Conservation (phyloP, 2,888 invertebrate species). For the Geotrupes spiniger region DNA sequence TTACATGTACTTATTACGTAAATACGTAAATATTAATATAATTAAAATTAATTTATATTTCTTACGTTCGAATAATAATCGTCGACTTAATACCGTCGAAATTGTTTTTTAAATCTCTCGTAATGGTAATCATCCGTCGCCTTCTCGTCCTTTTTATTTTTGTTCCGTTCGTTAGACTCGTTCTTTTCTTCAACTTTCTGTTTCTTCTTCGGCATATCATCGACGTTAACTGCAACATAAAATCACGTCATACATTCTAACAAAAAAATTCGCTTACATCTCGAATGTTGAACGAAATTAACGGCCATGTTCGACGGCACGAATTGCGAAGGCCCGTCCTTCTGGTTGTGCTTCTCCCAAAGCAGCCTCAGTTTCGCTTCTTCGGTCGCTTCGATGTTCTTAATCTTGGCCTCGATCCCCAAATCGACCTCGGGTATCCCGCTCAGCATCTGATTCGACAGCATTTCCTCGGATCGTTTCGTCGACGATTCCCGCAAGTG, state of each 20-base stretch:
- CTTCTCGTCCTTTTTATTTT: slow-evolving; percentile 81
- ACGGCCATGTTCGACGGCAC: slow-evolving; percentile 98
- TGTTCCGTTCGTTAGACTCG: slow-evolving; percentile 53
- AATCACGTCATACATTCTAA: slow-evolving; percentile 1
- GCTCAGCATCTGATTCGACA: slow-evolving; percentile 99
- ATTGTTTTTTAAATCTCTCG: slow-evolving; percentile 95
- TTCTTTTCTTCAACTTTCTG: slow-evolving; percentile 56
- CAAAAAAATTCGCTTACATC: slow-evolving; percentile 63
- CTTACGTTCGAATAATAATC: too few relatives aligned
- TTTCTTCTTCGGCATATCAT: slow-evolving; percentile 62
- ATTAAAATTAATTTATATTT: too few relatives aligned
- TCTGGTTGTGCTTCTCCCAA: slow-evolving; percentile 85
- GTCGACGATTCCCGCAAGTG: slow-evolving; percentile 71
- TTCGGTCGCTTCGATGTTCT: slow-evolving; percentile 98
- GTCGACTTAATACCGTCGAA: slow-evolving; percentile 80
- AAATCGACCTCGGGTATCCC: slow-evolving; percentile 99
- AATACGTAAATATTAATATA: too few relatives aligned
- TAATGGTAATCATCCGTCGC: slow-evolving; percentile 97
- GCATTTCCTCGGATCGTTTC: slow-evolving; percentile 94
- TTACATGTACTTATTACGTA: too few relatives aligned
- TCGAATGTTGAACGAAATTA: slow-evolving; percentile 95
- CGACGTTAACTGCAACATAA: slow-evolving; percentile 61
- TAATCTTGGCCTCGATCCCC: slow-evolving; percentile 98
- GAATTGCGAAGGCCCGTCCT: slow-evolving; percentile 91
- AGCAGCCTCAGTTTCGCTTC: slow-evolving; percentile 93